Conservation (phyloP, 2,113 vertebrate species). For the Aphelocoma coerulescens region DNA sequence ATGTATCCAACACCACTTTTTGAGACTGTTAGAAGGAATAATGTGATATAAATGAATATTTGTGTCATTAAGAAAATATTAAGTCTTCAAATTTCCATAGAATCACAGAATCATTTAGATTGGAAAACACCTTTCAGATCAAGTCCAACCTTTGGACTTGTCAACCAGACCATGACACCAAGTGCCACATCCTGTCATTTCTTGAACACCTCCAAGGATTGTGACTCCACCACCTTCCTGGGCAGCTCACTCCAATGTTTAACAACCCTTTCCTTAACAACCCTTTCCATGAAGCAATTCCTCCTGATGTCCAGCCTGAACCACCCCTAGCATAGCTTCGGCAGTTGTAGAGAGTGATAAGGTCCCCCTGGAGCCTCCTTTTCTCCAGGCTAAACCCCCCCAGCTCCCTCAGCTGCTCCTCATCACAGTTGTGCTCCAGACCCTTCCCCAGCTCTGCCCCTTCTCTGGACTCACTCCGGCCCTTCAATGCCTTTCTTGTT, state of each 20-base stretch:
- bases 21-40: neutral
- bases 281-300: neutral
- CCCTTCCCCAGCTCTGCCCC: accelerated
- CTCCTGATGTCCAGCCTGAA: neutral
- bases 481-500: neutral
- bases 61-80: neutral
- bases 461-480: neutral
- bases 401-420: neutral
- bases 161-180: neutral
- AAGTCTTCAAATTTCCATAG: neutral
- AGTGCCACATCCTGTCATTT: neutral
- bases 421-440: neutral
- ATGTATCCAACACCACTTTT: neutral
- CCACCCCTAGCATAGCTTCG: neutral
- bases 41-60: neutral
- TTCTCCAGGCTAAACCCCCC: neutral
- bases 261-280: neutral
- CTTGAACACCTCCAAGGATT: neutral
- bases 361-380: accelerated
- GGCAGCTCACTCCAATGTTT: neutral
- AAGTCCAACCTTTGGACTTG: neutral
- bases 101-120: neutral
- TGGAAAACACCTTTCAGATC: neutral
- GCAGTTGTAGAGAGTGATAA: neutral
- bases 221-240: neutral